Evolutionary conservation across 2,888 invertebrate genomes (phyloP).

Genomic region (Cosmia trapezina): DNA sequence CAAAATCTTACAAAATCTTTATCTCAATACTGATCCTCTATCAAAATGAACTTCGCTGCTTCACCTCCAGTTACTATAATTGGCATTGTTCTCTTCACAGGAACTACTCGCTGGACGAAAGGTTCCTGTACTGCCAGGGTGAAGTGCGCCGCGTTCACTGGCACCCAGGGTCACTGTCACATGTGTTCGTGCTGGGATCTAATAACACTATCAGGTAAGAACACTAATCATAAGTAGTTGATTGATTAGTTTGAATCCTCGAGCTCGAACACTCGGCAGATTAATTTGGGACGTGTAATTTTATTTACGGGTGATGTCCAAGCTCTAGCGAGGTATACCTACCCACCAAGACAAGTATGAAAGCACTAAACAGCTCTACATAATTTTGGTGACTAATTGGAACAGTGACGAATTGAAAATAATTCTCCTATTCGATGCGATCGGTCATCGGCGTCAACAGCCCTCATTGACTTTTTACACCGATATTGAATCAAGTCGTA

Average conservation of each 20-base stretch:
- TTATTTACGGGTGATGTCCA: no score
- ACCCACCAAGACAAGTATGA: no score
- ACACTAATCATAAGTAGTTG: not conserved
- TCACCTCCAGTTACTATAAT: not conserved
- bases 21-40: no score
- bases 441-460: no score
- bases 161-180: constrained; percentile 96
- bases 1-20: no score
- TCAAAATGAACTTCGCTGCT: not conserved
- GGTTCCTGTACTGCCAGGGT: constrained; percentile 92
- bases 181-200: constrained; percentile 94
- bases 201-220: constrained; percentile 95
- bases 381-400: no score
- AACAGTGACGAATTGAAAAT: no score
- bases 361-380: no score
- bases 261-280: not conserved
- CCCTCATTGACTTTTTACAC: no score
- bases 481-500: no score
- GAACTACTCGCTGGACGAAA: constrained; percentile 93
- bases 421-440: no score
- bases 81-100: constrained; percentile 84
- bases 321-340: no score
- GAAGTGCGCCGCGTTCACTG: constrained; percentile 94
- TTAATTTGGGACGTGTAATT: not conserved
- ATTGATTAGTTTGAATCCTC: not conserved